Evolutionary conservation across 2,113 vertebrate genomes (phyloP).

Genomic region (Turnix velox): DNA sequence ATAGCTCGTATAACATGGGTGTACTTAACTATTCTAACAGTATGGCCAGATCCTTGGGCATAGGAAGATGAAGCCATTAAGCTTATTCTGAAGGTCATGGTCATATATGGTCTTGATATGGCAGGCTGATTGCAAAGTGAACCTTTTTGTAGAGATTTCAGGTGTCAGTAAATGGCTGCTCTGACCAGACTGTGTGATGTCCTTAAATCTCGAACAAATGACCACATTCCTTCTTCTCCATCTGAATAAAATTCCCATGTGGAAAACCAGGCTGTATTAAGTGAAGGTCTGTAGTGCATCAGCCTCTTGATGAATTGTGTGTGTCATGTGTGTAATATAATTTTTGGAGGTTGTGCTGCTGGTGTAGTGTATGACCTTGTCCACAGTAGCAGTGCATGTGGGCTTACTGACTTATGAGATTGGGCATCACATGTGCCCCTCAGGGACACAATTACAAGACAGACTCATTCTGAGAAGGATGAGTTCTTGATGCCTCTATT

Average conservation of each 20-base stretch:
- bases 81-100: not conserved
- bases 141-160: not conserved
- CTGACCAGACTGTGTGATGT: not conserved
- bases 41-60: not conserved
- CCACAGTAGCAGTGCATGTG: accelerated
- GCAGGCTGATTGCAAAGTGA: not conserved
- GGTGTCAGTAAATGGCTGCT: not conserved
- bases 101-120: not conserved
- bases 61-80: not conserved
- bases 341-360: not conserved
- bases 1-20: not conserved
- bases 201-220: not conserved
- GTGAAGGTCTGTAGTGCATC: not conserved
- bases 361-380: not conserved
- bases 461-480: not conserved
- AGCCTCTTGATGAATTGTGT: not conserved
- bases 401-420: not conserved
- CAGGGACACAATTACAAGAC: not conserved
- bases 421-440: not conserved
- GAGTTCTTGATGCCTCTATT: not conserved
- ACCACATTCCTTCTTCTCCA: not conserved
- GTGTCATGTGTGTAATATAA: not conserved
- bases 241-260: not conserved
- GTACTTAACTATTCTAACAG: not conserved
- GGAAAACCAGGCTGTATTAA: not conserved